These are phyloP conservation scores for Poicephalus meyeri DNA, from an alignment of 2,113 vertebrate species.

Conservation along the genomic window DNA sequence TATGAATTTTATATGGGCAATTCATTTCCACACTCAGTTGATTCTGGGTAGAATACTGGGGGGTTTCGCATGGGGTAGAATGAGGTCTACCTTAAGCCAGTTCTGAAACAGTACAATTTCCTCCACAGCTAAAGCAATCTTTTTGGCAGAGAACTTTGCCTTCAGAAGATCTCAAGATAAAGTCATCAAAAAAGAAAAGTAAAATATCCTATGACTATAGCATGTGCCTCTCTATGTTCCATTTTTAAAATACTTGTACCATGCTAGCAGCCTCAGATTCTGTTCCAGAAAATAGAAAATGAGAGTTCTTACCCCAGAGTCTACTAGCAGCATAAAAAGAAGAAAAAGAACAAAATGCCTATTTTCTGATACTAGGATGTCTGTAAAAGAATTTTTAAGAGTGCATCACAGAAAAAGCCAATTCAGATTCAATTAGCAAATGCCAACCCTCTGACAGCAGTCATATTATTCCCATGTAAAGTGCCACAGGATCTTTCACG, in stretches of 20 bases:
- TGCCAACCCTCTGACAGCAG: neutral
- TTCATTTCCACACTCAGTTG: neutral
- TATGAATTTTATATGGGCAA: neutral
- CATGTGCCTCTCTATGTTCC: neutral
- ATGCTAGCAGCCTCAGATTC: neutral
- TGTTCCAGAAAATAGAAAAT: neutral
- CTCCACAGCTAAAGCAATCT: neutral
- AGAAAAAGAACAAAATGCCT: neutral
- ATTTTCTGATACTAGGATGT: neutral
- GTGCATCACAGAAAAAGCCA: neutral
- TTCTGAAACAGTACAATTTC: neutral
- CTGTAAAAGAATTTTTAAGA: neutral
- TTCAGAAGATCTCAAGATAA: slow-evolving; percentile 4
- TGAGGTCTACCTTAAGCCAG: neutral
- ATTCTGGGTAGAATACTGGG: neutral
- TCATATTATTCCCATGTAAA: neutral
- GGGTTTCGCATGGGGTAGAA: neutral
- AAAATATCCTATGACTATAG: neutral
- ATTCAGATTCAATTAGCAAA: neutral
- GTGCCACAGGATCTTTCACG: neutral
- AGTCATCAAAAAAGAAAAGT: neutral
- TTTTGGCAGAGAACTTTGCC: neutral
- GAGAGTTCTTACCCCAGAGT: neutral
- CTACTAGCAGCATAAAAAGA: neutral
- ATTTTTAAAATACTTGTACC: neutral